Percentiles rank a stretch among this genome's conserved stretches.
Evolutionary conservation across 2,113 vertebrate genomes (phyloP).

Genomic region (Saccopteryx bilineata): DNA sequence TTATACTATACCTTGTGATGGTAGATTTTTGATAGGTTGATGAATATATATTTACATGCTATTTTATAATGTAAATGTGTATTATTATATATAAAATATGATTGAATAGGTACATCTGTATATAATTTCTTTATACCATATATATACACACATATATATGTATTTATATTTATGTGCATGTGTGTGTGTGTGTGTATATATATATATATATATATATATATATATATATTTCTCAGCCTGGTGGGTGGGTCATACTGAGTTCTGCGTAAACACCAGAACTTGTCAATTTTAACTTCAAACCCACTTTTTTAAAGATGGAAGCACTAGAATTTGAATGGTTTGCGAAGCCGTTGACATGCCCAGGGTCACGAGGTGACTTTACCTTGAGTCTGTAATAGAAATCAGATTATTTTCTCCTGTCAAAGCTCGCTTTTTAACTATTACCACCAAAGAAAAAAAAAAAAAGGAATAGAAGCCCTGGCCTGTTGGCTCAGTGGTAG

Average conservation of each 20-base stretch:
- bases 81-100: not conserved
- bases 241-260: not conserved
- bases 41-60: not conserved
- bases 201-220: too few relatives aligned
- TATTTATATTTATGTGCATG: too few relatives aligned
- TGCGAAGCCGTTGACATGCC: rapidly evolving
- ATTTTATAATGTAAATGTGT: not conserved
- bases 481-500: too few relatives aligned
- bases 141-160: not conserved
- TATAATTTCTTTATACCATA: not conserved
- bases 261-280: not conserved
- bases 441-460: too few relatives aligned
- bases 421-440: not conserved
- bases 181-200: too few relatives aligned
- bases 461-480: too few relatives aligned
- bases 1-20: not conserved
- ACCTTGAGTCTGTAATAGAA: not conserved
- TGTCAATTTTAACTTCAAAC: not conserved
- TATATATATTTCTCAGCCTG: not conserved
- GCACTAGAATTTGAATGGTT: not conserved
- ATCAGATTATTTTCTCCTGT: not conserved
- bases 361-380: rapidly evolving
- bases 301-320: not conserved
- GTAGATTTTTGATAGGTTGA: not conserved
- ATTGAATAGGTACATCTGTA: not conserved